Evolutionary conservation across 2,888 invertebrate species (phyloP).

Genomic region (Volucella inanis): DNA sequence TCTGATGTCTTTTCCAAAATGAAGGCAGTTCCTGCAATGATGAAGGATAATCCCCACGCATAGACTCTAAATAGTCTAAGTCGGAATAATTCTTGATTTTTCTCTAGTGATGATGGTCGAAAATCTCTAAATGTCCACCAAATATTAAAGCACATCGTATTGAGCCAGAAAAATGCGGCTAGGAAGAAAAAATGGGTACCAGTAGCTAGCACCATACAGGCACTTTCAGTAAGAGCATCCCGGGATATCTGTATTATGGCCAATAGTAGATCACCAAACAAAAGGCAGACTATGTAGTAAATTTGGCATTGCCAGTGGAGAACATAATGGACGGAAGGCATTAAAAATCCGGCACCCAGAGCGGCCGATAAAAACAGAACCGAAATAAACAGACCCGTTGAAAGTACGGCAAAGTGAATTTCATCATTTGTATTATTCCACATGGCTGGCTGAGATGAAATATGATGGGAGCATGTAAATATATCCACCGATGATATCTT

Average conservation of each 20-base stretch:
- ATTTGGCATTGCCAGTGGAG: constrained; percentile 95
- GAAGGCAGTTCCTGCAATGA: constrained; percentile 89
- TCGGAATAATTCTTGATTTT: constrained; percentile 91
- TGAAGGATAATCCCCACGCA: constrained; percentile 92
- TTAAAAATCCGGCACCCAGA: constrained; percentile 89
- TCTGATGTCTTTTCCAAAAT: constrained; percentile 88
- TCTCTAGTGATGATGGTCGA: constrained; percentile 92
- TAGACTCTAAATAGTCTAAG: constrained; percentile 91
- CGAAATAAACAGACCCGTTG: constrained; percentile 90
- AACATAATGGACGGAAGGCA: constrained; percentile 92
- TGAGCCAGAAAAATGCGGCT: constrained; percentile 96
- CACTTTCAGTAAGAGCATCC: constrained; percentile 85
- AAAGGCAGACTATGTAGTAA: constrained; percentile 92
- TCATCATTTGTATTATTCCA: constrained; percentile 79
- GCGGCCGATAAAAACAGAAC: constrained; percentile 92
- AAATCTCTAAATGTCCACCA: constrained; percentile 95
- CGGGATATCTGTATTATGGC: constrained; percentile 90
- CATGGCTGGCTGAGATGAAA: constrained; percentile 78
- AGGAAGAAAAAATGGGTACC: constrained; percentile 94
- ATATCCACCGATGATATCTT: constrained; percentile 83
- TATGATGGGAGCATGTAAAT: constrained; percentile 86
- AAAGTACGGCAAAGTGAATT: constrained; percentile 88
- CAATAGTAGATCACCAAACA: constrained; percentile 91
- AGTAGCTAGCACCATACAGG: constrained; percentile 87
- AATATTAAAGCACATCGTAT: constrained; percentile 97